Percentiles rank a stretch among this genome's conserved stretches.
These are phyloP conservation scores for Halichoeres trimaculatus DNA, from an alignment of 2,113 vertebrate species.

Conservation along the genomic window DNA sequence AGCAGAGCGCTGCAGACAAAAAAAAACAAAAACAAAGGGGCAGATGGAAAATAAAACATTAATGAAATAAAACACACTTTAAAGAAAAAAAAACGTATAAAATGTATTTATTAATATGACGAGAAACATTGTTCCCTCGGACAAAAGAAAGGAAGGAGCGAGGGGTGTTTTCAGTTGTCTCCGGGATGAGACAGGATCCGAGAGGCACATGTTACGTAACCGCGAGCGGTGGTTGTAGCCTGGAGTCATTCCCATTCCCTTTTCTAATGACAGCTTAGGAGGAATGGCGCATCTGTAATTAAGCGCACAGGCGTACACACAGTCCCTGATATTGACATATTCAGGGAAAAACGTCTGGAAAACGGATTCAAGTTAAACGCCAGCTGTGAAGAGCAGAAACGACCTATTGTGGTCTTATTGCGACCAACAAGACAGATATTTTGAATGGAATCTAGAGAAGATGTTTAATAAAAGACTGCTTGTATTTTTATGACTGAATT, in stretches of 20 bases:
- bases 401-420: conserved; percentile 21
- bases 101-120: neutral
- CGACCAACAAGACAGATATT: conserved; percentile 2
- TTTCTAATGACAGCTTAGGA: conserved; percentile 77
- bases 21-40: neutral
- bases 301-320: conserved; percentile 62
- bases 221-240: conserved; percentile 75
- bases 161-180: conserved; percentile 55
- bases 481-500: neutral
- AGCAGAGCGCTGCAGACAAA: conserved; percentile 44
- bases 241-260: conserved; percentile 80
- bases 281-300: conserved; percentile 78
- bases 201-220: conserved; percentile 75
- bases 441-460: neutral
- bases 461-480: neutral
- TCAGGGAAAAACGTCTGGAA: conserved; percentile 53
- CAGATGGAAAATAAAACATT: neutral
- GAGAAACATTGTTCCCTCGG: neutral
- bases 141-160: conserved; percentile 28
- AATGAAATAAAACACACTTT: neutral
- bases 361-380: conserved; percentile 40
- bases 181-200: conserved; percentile 57
- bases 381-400: conserved; percentile 53
- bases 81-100: neutral
- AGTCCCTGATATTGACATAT: conserved; percentile 57